A percentile compares a stretch with the other conserved stretches of the same genome.
phyloP scores from a whole-genome alignment of 2,797 vertebrate species.

The Phrynocephalus forsythii region DNA sequence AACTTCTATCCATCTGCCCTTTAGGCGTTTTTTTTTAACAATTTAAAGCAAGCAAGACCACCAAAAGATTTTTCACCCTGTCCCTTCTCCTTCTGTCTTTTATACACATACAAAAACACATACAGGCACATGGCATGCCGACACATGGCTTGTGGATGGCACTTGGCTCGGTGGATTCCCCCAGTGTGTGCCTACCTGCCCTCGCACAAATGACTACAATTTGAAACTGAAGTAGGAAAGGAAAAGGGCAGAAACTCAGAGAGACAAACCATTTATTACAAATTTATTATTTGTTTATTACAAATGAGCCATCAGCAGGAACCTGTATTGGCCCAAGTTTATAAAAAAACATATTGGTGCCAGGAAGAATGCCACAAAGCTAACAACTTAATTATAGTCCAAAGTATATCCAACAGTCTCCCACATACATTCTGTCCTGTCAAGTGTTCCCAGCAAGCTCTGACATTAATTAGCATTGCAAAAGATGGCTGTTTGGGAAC shows the following conservation, averaged over 20 bases:
- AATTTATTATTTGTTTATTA: slow-evolving; percentile 24
- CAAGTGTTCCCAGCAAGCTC: slow-evolving; percentile 31
- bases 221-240: neutral
- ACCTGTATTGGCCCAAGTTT: slow-evolving; percentile 21
- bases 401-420: slow-evolving; percentile 32
- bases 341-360: slow-evolving; percentile 18
- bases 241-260: neutral
- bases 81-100: too few species aligned
- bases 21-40: neutral
- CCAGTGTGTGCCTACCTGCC: neutral
- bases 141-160: neutral
- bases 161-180: neutral
- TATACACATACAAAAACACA: too few species aligned
- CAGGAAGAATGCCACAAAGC: slow-evolving; percentile 35
- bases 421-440: slow-evolving; percentile 36
- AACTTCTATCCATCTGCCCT: neutral
- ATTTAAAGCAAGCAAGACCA: neutral
- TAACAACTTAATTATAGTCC: slow-evolving; percentile 52
- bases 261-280: neutral
- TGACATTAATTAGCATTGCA: slow-evolving; percentile 34
- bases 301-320: slow-evolving; percentile 26
- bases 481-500: slow-evolving; percentile 27
- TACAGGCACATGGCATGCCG: too few species aligned
- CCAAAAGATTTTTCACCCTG: neutral
- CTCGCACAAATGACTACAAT: neutral